Evolutionary conservation across 2,888 invertebrate genomes (phyloP), one percentile per base, ranked within the genome.

Genomic region (Mesopsocus fuscifrons): DNA sequence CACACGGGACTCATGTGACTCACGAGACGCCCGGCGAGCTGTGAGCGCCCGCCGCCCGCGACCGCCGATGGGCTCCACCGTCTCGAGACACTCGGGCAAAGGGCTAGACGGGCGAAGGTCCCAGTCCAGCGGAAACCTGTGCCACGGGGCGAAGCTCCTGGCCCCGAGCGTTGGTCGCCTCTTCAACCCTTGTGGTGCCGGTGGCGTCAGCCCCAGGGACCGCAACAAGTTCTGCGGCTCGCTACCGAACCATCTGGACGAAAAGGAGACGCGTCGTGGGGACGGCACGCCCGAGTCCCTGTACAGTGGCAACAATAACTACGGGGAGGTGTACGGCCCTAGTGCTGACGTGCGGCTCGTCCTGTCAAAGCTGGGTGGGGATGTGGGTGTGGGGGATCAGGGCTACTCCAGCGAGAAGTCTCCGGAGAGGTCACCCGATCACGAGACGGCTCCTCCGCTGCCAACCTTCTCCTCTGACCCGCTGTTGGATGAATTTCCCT

Each of bases 401-500:
- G 80, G 80, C 31, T 80, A 80, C 59, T 79, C 76, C 1, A 78
- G 77, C 8, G 79, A 80, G 56, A 64, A 78, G 34, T 79, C 79
- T 1, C 80, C 80, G 2, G 79, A 80, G 56, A 64, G 78, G 34
- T 79, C 79, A 1, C 80, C 80, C 2, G 80, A 80, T 59, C 80
- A 80, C 49, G 80, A 80, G 59, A 74, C 71, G 60, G 74, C 18
- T 9, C 38, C 38, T 3, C 20, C 38, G 17, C 21, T 38, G n/a
- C 38, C 38, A 3, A 15, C 38, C n/a, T 9, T 26, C 26, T n/a
- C n/a, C n/a, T n/a, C n/a, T n/a, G 26, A 26, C 11, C 8, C 26
- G 11, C 6, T 26, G 11, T 26, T 26, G 26, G 8, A 26, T 9
- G 26, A 18, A 44, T 77, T 77, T 55, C 74, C 77, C 11, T 77